phyloP scores from a whole-genome alignment of 2,797 vertebrate species.

The Pangasius djambal region DNA sequence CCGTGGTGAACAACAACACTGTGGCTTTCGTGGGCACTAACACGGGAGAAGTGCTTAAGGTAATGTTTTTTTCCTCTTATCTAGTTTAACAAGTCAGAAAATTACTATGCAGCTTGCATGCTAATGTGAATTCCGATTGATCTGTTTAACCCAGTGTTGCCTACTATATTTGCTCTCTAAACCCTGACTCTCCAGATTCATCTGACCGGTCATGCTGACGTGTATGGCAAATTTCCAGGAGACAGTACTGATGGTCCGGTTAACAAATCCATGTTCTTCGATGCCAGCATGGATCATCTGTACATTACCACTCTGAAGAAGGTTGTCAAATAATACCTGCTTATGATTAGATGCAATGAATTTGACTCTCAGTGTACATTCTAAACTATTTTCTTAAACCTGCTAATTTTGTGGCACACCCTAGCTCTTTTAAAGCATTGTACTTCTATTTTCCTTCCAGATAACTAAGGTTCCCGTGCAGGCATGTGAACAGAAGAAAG shows the following conservation, averaged over 20 bases:
- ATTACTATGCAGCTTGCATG: too few species aligned
- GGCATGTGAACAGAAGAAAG: constrained; percentile 77
- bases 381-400: not conserved
- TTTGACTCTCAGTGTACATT: too few species aligned
- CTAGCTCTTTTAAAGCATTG: constrained; percentile 29
- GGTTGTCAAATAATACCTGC: constrained; percentile 69
- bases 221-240: constrained; percentile 76
- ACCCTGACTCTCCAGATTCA: constrained; percentile 78
- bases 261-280: constrained; percentile 88
- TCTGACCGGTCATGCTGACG: constrained; percentile 67
- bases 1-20: constrained; percentile 80
- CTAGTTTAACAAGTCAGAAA: not conserved
- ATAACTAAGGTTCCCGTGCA: constrained; percentile 87
- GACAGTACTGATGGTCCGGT: constrained; percentile 74
- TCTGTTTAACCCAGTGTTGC: not conserved
- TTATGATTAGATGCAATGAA: not conserved
- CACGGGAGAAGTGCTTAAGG: constrained; percentile 84
- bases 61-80: constrained; percentile 53
- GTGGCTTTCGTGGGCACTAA: constrained; percentile 89
- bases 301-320: constrained; percentile 89
- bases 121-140: not conserved
- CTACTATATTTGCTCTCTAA: not conserved
- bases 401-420: not conserved
- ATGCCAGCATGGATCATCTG: constrained; percentile 75
- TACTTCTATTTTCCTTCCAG: constrained; percentile 67